phyloP scores from a whole-genome alignment of 2,113 vertebrate species.

The Cinclus mexicanus region DNA sequence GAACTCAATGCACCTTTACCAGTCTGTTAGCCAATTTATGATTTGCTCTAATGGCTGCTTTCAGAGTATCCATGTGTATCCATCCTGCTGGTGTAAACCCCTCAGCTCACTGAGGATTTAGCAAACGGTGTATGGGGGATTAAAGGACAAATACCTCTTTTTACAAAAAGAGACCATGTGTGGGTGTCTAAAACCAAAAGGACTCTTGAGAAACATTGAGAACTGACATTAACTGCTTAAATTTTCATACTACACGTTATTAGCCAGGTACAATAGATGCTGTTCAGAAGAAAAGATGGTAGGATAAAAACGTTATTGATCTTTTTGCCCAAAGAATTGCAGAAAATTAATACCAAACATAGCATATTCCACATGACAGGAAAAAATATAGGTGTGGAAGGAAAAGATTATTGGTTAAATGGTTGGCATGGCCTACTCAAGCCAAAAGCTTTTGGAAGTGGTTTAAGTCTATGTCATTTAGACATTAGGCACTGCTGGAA shows the following conservation, averaged over 20 bases:
- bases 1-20: neutral
- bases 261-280: fast-evolving
- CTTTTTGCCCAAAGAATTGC: neutral
- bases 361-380: neutral
- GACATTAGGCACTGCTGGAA: constrained; percentile 21
- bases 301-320: neutral
- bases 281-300: neutral
- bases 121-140: neutral
- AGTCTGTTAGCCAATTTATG: neutral
- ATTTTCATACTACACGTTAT: neutral
- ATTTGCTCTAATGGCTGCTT: constrained; percentile 2
- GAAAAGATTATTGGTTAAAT: neutral
- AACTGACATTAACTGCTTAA: constrained; percentile 31
- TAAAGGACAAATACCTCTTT: neutral
- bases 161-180: neutral
- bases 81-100: constrained; percentile 14
- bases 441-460: neutral
- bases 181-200: constrained; percentile 22
- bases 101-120: neutral
- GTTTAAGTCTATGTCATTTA: constrained; percentile 30
- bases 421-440: neutral
- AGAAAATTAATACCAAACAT: neutral
- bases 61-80: neutral
- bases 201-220: neutral
- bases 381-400: neutral